Base-by-base conservation (phyloP, 2,113 vertebrate genomes). In the Lepus europaeus region DNA sequence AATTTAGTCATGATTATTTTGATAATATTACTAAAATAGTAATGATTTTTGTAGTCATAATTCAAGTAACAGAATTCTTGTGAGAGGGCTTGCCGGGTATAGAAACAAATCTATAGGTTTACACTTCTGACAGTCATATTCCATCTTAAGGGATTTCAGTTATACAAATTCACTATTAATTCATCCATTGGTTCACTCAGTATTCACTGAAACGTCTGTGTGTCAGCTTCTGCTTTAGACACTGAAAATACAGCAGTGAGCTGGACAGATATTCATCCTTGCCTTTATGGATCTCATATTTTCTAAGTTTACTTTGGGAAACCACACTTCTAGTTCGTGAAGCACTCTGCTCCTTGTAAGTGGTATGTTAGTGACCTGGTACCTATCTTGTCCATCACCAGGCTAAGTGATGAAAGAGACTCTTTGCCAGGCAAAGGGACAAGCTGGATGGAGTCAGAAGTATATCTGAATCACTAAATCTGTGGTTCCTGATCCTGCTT, bases 1-100 rank as follows among this genome's bases (percentile, higher is more conserved):
- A 86, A 76, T 89, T 95, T 94, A 16, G 29, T 91, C 36, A 91
- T 93, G 77, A 11, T 91, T 10, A 53, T 93, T 86, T 16, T 72
- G 82, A 74, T 64, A 77, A 49, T 66, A n/a, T 83, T 74, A 56
- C 20, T 76, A 91, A 95, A 84, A 79, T 51, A 94, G 45, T 93
- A 81, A 23, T 81, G 17, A 66, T 82, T 92, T 96, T 89, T 9
- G 53, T 56, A 83, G 70, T 80, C 23, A 87, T 96, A 66, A 86
- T 53, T 86, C 29, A 90, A 56, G 29, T 86, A 74, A 88, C 31
- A 91, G 5, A 9, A 72, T 49, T 94, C n/a, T 95, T 90, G 13
- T 79, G 91, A 87, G 77, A 82, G 10, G 19, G 45, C 6, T 91
- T 95, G 27, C 59, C 70, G 69, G 29, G 33, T 17, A 33, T 36